phyloP scores from a whole-genome alignment of 53 echinoderm and acorn worm species.

The Echinometra lucunter region DNA sequence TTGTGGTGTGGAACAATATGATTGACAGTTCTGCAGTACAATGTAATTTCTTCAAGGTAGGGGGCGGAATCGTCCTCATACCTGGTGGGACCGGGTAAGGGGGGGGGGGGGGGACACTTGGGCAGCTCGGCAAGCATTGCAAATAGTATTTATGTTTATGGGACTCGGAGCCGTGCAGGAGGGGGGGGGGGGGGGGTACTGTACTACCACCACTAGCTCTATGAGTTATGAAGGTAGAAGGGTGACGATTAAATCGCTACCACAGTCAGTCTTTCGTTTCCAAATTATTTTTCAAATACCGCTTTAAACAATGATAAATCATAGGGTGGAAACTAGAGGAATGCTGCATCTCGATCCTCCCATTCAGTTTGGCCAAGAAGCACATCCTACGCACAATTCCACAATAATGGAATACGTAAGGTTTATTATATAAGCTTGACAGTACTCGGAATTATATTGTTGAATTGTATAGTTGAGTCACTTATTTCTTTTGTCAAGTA shows the following conservation, averaged over 20 bases:
- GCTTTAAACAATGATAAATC: background rate
- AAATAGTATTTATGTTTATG: no score
- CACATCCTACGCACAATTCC: background rate
- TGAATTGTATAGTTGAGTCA: background rate
- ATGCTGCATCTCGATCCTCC: background rate
- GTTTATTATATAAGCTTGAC: background rate
- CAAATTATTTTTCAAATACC: background rate
- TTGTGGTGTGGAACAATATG: no score
- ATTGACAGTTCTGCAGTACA: no score
- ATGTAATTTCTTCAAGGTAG: no score
- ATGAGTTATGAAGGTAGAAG: background rate
- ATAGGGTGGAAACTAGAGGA: background rate
- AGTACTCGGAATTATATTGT: slow-evolving; percentile 26
- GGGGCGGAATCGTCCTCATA: no score
- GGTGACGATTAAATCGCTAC: background rate
- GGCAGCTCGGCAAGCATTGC: no score
- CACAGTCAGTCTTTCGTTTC: background rate
- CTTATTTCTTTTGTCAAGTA: background rate
- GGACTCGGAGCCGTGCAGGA: no score
- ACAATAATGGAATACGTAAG: background rate
- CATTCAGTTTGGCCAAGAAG: background rate
- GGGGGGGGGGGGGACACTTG: background rate
- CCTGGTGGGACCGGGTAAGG: no score
- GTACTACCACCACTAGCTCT: background rate
- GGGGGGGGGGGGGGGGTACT: background rate